These are phyloP conservation scores for Drosophila orena DNA, from an alignment of 1,140 invertebrate species.

Conservation along the genomic window DNA sequence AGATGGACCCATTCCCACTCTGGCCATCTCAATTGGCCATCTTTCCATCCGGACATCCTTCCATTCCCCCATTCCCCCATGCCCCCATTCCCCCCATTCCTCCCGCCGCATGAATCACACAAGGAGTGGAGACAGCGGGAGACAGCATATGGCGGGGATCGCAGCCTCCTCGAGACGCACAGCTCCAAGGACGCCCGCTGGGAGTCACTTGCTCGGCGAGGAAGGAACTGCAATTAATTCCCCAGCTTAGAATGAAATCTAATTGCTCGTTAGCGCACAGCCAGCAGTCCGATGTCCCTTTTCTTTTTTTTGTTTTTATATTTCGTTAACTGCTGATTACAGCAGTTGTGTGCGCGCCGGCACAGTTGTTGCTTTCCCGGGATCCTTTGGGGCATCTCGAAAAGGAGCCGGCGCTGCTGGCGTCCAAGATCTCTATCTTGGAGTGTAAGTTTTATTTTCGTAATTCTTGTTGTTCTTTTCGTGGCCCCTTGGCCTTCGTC, in stretches of 20 bases:
- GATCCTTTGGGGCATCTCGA: too few relatives aligned
- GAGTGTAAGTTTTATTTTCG: constrained; percentile 72
- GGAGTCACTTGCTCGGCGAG: constrained; percentile 8
- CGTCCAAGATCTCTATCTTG: constrained; percentile 64
- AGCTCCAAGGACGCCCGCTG: constrained; percentile 39
- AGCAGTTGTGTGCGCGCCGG: constrained; percentile 68
- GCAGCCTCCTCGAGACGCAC: constrained; percentile 1
- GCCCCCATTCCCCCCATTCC: constrained; percentile 44
- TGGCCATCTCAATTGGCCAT: too few relatives aligned
- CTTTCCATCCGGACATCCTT: too few relatives aligned
- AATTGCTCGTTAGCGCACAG: constrained; percentile 84
- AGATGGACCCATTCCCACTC: constrained; percentile 45
- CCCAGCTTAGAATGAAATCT: constrained; percentile 84
- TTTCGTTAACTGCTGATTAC: constrained; percentile 85
- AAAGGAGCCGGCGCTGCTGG: neutral
- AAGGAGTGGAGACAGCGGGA: constrained; percentile 13
- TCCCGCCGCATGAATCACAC: constrained; percentile 55
- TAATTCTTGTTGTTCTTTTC: constrained; percentile 48
- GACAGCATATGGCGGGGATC: constrained; percentile 67
- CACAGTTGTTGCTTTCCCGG: constrained; percentile 23
- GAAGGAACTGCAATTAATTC: constrained; percentile 78
- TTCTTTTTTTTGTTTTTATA: constrained; percentile 84
- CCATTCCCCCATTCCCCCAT: constrained; percentile 43
- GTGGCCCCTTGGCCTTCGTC: constrained; percentile 12
- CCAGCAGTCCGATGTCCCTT: constrained; percentile 48